phyloP scores from a whole-genome alignment of 2,888 invertebrate genomes.

The Pheosia tremula region DNA sequence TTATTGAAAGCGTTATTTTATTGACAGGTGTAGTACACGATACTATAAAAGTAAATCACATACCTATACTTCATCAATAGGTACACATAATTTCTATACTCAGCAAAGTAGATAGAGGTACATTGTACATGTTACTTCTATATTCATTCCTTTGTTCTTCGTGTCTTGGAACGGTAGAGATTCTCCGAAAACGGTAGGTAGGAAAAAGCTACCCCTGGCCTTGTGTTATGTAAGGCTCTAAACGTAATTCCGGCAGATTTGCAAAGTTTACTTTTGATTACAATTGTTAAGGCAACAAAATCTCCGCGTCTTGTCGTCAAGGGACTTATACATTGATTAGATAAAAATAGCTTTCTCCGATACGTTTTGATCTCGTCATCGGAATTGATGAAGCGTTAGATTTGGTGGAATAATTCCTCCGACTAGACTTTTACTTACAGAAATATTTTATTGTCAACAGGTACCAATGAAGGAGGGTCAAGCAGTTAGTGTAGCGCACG shows the following conservation, averaged over 20 bases:
- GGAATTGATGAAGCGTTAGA: neutral
- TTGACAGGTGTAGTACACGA: too few species aligned
- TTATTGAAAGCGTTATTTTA: too few species aligned
- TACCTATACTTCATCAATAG: too few species aligned
- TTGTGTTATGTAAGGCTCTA: conserved; percentile 26
- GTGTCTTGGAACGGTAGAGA: neutral
- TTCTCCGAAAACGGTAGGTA: neutral
- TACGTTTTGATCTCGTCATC: neutral
- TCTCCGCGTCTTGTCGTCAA: conserved; percentile 11
- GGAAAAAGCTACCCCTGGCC: conserved; percentile 11
- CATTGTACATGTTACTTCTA: neutral
- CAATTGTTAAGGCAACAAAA: conserved; percentile 16
- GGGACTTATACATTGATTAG: conserved; percentile 10
- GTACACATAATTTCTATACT: too few species aligned
- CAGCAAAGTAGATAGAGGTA: too few species aligned
- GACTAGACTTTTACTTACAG: neutral
- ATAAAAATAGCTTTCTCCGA: conserved; percentile 14
- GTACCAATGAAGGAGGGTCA: conserved; percentile 89
- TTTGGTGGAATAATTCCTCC: too few species aligned
- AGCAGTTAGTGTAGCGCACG: conserved; percentile 86
- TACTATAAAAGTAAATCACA: too few species aligned
- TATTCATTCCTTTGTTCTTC: neutral
- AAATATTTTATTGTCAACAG: conserved; percentile 65
- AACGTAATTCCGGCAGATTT: conserved; percentile 32
- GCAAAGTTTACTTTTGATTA: conserved; percentile 32